A percentile compares a stretch with the other conserved stretches of the same genome.
Evolutionary conservation across 2,888 invertebrate species (phyloP).

Genomic region (Ypsolopha sequella): DNA sequence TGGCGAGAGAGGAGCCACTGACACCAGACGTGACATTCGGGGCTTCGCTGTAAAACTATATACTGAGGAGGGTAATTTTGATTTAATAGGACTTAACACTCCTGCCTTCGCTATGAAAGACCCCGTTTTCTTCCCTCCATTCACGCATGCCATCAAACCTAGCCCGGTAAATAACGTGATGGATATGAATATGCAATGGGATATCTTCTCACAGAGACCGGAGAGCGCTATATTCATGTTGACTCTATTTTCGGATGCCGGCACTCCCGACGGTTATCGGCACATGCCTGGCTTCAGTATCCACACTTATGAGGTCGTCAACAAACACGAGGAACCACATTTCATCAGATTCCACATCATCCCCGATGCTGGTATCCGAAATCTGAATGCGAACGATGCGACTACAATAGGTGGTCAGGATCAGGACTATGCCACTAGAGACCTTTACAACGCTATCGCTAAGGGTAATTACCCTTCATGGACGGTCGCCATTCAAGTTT

Average conservation of each 20-base stretch:
- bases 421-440: slow-evolving; percentile 85
- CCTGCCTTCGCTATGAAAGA: slow-evolving; percentile 89
- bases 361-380: slow-evolving; percentile 85
- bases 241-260: slow-evolving; percentile 85
- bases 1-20: slow-evolving; percentile 85
- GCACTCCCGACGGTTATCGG: slow-evolving; percentile 85
- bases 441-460: slow-evolving; percentile 84
- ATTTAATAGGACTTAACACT: slow-evolving; percentile 87
- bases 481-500: slow-evolving; percentile 80
- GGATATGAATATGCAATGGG: slow-evolving; percentile 91
- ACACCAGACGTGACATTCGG: slow-evolving; percentile 84
- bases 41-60: slow-evolving; percentile 90
- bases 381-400: slow-evolving; percentile 73
- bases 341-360: slow-evolving; percentile 89
- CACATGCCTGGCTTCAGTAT: slow-evolving; percentile 91
- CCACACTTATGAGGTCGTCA: slow-evolving; percentile 87
- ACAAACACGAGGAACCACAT: slow-evolving; percentile 71
- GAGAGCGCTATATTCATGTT: slow-evolving; percentile 83
- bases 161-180: slow-evolving; percentile 87
- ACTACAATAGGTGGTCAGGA: slow-evolving; percentile 72
- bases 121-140: slow-evolving; percentile 84
- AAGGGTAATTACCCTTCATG: slow-evolving; percentile 75
- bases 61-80: slow-evolving; percentile 62
- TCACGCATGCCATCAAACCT: slow-evolving; percentile 91
- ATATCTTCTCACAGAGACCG: slow-evolving; percentile 83